phyloP scores from a whole-genome alignment of 2,113 vertebrate species.

The Callocephalon fimbriatum region DNA sequence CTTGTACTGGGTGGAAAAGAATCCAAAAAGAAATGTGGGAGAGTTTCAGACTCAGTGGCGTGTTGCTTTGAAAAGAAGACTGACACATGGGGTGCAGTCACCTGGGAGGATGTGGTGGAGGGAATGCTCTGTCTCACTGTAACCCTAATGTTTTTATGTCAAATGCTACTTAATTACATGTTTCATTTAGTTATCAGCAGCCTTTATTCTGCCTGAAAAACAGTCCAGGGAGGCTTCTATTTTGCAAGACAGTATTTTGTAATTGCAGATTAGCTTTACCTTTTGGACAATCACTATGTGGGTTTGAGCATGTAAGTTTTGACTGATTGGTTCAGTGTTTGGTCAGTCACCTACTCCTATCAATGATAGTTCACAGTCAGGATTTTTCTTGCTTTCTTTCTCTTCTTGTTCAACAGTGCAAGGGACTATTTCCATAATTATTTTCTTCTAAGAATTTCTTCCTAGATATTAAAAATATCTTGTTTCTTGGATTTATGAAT shows the following conservation, averaged over 20 bases:
- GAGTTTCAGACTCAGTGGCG: background rate
- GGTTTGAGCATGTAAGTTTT: background rate
- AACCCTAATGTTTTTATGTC: background rate
- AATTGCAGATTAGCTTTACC: background rate
- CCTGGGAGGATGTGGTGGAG: background rate
- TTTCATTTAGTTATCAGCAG: background rate
- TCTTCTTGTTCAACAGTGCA: background rate
- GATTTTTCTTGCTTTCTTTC: background rate
- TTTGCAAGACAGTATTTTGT: background rate
- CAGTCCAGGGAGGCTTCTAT: background rate
- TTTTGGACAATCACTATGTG: background rate
- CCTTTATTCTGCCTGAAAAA: background rate
- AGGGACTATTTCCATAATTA: background rate
- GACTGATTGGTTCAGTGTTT: fast-evolving
- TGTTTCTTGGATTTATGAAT: background rate
- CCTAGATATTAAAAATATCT: background rate
- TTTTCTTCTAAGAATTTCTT: background rate
- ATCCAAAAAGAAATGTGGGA: background rate
- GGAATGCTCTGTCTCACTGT: background rate
- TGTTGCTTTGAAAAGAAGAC: background rate
- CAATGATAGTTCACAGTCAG: background rate
- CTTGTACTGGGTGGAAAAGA: background rate
- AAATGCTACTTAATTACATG: background rate
- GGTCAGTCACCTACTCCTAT: background rate
- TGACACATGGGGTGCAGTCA: background rate